Conservation (phyloP, 2,113 vertebrate genomes). For the Trachemys scripta region DNA sequence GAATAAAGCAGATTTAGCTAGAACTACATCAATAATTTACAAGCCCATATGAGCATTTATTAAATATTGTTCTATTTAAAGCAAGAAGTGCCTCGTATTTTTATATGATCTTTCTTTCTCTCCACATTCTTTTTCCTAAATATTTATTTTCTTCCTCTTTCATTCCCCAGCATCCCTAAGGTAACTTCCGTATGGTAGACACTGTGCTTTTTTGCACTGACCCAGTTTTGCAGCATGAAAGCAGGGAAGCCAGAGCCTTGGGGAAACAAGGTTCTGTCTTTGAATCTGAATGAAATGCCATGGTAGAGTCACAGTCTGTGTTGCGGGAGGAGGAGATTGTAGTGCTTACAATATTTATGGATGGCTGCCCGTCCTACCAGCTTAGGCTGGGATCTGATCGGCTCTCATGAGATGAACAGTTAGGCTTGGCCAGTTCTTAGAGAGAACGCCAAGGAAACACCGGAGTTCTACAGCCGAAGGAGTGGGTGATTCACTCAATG, state of each 20-base stretch:
- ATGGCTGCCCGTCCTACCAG: background rate
- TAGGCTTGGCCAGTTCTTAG: background rate
- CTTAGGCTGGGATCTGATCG: background rate
- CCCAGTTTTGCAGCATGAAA: slow-evolving; percentile 28
- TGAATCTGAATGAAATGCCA: slow-evolving; percentile 37
- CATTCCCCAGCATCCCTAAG: background rate
- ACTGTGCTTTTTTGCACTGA: slow-evolving; percentile 8
- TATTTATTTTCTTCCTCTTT: slow-evolving; percentile 2
- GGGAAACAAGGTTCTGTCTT: slow-evolving; percentile 11
- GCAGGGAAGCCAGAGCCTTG: background rate
- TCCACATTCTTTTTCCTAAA: background rate
- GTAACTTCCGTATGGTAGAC: background rate
- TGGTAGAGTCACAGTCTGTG: background rate
- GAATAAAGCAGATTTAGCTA: background rate
- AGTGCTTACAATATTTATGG: background rate
- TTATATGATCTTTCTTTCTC: background rate
- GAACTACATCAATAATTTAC: slow-evolving; percentile 16
- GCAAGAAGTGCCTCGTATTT: background rate
- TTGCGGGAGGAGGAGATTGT: background rate
- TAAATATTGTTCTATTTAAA: background rate
- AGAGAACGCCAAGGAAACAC: background rate
- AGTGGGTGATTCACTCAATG: background rate
- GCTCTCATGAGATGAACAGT: background rate
- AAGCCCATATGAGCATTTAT: background rate
- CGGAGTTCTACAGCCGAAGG: background rate